Evolutionary conservation across 2,888 invertebrate genomes (phyloP).

Genomic region (Rhingia rostrata): DNA sequence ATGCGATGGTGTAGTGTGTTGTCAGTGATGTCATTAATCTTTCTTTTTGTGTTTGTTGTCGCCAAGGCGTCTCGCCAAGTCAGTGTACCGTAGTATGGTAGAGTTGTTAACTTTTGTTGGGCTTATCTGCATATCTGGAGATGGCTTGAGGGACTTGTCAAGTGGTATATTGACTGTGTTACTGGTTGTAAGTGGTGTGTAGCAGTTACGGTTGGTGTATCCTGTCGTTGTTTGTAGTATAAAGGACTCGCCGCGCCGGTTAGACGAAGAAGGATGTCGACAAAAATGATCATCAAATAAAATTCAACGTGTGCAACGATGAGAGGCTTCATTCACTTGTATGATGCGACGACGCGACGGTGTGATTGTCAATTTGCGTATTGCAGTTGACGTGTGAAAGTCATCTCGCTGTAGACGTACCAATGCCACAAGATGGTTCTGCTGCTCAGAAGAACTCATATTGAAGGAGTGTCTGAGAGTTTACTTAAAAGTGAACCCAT

Average conservation of each 20-base stretch:
- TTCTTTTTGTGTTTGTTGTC: constrained; percentile 27
- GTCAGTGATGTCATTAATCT: constrained; percentile 73
- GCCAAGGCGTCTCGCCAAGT: constrained; percentile 45
- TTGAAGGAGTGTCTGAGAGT: not conserved
- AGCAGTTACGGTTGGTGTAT: constrained; percentile 21
- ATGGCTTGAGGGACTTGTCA: constrained; percentile 55
- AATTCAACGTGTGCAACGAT: not conserved
- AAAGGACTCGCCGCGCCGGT: constrained; percentile 6
- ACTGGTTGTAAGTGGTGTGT: constrained; percentile 52
- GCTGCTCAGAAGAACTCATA: not conserved
- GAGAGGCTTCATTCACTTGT: not conserved
- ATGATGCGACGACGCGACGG: not conserved
- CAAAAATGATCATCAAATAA: constrained; percentile 12
- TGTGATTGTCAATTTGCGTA: constrained; percentile 38
- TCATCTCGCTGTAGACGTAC: not conserved
- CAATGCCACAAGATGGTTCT: constrained; percentile 1
- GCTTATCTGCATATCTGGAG: constrained; percentile 59
- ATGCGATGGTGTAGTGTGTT: constrained; percentile 32
- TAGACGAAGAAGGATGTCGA: constrained; percentile 20
- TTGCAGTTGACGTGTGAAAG: not conserved
- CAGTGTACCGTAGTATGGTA: constrained; percentile 24
- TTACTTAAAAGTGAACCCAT: not conserved
- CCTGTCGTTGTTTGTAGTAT: constrained; percentile 3
- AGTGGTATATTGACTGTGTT: constrained; percentile 66
- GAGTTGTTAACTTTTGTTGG: constrained; percentile 56